These are phyloP conservation scores for Scatophagus argus DNA, from an alignment of 2,113 vertebrate genomes.

Conservation along the genomic window DNA sequence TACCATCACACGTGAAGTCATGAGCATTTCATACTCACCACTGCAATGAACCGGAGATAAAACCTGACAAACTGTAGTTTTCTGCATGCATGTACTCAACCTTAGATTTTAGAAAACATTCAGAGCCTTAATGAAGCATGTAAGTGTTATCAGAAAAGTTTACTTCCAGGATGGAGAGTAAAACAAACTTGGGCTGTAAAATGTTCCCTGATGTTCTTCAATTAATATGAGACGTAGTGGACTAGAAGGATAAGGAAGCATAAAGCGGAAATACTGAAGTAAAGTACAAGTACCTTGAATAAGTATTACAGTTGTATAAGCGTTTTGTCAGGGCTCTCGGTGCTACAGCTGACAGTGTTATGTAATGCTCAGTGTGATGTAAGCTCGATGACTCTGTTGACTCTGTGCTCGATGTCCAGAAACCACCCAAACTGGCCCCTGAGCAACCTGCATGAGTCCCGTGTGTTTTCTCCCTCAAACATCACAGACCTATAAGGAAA, in stretches of 20 bases:
- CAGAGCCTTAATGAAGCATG: too few species aligned
- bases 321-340: too few species aligned
- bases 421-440: slow-evolving; percentile 8
- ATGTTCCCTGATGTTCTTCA: too few species aligned
- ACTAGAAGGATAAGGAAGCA: too few species aligned
- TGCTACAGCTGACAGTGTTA: slow-evolving; percentile 2
- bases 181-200: too few species aligned
- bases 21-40: slow-evolving; percentile 53
- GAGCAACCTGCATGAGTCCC: slow-evolving; percentile 51
- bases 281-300: too few species aligned
- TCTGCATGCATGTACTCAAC: not conserved
- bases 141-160: too few species aligned
- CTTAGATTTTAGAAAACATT: not conserved
- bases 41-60: not conserved
- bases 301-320: too few species aligned
- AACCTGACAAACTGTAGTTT: not conserved
- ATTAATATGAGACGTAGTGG: too few species aligned
- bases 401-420: slow-evolving; percentile 9
- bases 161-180: too few species aligned
- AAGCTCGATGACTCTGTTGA: slow-evolving; percentile 35
- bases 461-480: too few species aligned
- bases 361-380: slow-evolving; percentile 56
- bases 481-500: not conserved
- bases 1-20: slow-evolving; percentile 14
- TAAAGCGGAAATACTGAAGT: too few species aligned